These are phyloP conservation scores for Caenorhabditis sulstoni DNA, from an alignment of 2,888 invertebrate genomes.

Conservation along the genomic window DNA sequence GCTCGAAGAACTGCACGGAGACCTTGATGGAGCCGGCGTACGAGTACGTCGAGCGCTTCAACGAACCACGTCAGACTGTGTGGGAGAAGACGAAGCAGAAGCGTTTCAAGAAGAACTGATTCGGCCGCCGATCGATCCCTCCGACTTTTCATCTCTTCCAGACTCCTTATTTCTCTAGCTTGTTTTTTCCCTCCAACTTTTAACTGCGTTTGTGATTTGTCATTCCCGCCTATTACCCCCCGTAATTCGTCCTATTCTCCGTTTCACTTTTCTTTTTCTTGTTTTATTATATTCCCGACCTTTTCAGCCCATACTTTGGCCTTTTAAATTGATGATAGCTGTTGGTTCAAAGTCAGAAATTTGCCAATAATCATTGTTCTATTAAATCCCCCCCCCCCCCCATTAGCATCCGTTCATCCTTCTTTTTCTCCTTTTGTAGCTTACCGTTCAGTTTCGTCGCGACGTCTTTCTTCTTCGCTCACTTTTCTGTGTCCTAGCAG, in stretches of 20 bases:
- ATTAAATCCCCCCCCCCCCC: too few relatives aligned
- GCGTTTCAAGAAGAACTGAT: slow-evolving; percentile 56
- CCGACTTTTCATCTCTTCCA: slow-evolving; percentile 3
- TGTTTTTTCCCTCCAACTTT: background rate
- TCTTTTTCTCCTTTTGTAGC: background rate
- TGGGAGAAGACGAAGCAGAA: slow-evolving; percentile 62
- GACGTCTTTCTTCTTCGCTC: too few relatives aligned
- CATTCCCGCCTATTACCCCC: background rate
- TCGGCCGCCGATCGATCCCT: background rate
- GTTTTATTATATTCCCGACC: background rate
- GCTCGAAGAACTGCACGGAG: slow-evolving; percentile 47
- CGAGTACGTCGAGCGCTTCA: slow-evolving; percentile 58
- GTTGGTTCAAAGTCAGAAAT: too few relatives aligned
- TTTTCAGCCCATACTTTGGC: background rate
- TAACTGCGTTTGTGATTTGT: background rate
- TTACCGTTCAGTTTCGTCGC: background rate
- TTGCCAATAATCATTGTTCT: too few relatives aligned
- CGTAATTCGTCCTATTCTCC: background rate
- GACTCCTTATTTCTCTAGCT: background rate
- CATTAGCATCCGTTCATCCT: too few relatives aligned
- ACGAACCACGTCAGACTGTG: slow-evolving; percentile 50
- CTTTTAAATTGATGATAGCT: too few relatives aligned
- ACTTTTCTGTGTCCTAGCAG: too few relatives aligned
- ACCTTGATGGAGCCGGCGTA: slow-evolving; percentile 55
- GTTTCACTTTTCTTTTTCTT: slow-evolving; percentile 3